Evolutionary conservation across 92 coral and sea anemone species (phyloP), one percentile per base, ranked within the genome.

Genomic region (Parazoanthus swiftii): DNA sequence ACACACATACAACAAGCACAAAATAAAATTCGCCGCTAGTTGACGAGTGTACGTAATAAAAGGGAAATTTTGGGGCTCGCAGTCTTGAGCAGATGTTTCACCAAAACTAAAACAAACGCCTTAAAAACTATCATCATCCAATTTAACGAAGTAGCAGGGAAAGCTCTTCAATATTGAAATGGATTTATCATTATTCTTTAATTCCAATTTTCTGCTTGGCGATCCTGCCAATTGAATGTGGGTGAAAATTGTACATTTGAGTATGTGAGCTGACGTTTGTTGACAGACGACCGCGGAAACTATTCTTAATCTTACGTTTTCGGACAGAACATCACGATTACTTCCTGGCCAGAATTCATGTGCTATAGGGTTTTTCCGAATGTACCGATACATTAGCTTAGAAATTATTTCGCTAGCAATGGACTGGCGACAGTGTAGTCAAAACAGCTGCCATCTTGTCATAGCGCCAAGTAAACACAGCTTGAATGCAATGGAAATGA

Each of bases 401-500:
- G 43, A 84, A 68, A 43, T 42, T 25, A 43, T 66, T 9, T 35
- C 68, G 44, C 18, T 66, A 25, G 87, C 87, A 84, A 46, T 84
- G 70, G 51, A 35, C 72, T 29, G 5, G 46, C 63, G 63, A 68
- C 46, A 16, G 59, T 15, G 75, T 6, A 84, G 79, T 70, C 87
- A 84, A 23, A 84, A 71, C 87, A 84, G 77, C 87, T 84, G 87
- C 85, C 25, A 13, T 21, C 38, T 25, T 54, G 77, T 84, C 79
- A 71, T 26, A 6, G 46, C 50, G 66, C 44, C 76, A 50, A 71
- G 79, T 73, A 70, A 84, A 84, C 77, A 84, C 87, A 84, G 87
- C 87, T 84, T 84, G 87, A 84, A 84, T 70, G 33, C 43, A 35
- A 48, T 84, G 79, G 79, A 48, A 84, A 84, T 48, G 87, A 84